Percentiles rank a stretch among this genome's conserved stretches.
Conservation (phyloP, 2,113 vertebrate genomes). For the Antigone vipio region DNA sequence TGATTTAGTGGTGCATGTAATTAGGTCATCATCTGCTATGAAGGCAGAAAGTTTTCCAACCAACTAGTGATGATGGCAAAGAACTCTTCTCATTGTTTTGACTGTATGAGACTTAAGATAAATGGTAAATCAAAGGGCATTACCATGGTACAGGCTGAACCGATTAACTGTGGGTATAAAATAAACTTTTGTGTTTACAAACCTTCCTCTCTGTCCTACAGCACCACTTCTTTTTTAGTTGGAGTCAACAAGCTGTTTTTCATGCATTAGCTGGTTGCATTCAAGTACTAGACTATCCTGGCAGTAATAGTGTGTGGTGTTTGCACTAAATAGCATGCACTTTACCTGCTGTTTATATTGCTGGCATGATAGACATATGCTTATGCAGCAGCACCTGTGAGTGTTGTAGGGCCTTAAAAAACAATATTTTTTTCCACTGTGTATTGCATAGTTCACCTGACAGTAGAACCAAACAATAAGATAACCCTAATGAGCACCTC, state of each 20-base stretch:
- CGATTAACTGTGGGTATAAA: not conserved
- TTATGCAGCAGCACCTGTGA: not conserved
- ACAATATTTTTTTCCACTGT: not conserved
- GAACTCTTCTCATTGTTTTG: not conserved
- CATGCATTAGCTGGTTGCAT: not conserved
- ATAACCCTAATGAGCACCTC: not conserved
- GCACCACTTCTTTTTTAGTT: not conserved
- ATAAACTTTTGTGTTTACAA: not conserved
- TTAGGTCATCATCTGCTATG: too few relatives aligned
- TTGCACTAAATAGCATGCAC: not conserved
- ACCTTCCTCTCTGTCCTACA: not conserved
- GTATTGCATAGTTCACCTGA: not conserved
- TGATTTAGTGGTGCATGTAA: not conserved
- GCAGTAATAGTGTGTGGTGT: not conserved
- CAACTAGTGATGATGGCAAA: not conserved
- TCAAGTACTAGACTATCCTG: not conserved
- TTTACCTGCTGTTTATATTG: not conserved
- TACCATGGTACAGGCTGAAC: not conserved
- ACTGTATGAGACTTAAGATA: not conserved
- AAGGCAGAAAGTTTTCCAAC: not conserved
- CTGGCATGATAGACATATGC: not conserved
- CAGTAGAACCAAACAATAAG: not conserved
- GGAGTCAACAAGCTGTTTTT: not conserved
- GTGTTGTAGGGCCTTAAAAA: not conserved
- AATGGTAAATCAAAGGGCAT: not conserved